Evolutionary conservation across 2,797 vertebrate species (phyloP), one percentile per base, ranked within the genome.

Genomic region (Florisuga fusca): DNA sequence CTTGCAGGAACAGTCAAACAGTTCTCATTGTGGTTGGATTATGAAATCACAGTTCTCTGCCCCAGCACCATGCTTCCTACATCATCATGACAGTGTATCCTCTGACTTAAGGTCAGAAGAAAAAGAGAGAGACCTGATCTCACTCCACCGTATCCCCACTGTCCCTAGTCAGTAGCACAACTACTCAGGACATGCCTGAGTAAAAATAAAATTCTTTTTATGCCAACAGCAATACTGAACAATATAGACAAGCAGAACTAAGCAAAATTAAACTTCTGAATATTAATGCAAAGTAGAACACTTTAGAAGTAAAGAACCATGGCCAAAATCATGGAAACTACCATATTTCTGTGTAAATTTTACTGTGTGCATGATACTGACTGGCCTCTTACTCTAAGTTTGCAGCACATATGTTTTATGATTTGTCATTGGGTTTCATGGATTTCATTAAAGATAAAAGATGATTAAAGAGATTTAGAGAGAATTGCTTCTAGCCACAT

Each of bases 1-100:
- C 58, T 87, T 67, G 78, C 78, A 90, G 89, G 81, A 53, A 90
- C 13, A 85, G 31, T 71, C 78, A 55, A 5, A 69, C 15, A 46
- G n/a, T 48, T 94, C 33, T 87, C 67, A 45, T 15, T 53, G 50
- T 67, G 76, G n/a, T 63, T 93, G 85, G 68, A 64, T 46, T 76
- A 83, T 58, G 61, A 89, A 89, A 85, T 51, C 31, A 3, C 57
- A 3, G 0, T 38, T 43, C 57, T 64, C 72, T 77, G 64, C 51
- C 84, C 58, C 9, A 10, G 19, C 48, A 89, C 43, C 36, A 43
- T 1, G 51, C 26, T 91, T 91, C 51, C 78, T 36, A 69, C 75
- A 79, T 55, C 26, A 33, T 31, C 82, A 74, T 16, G 61, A 50
- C 46, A 86, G 23, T 7, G 18, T 12, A 46, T 57, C 29, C 61